Base-by-base conservation (phyloP, 2,113 vertebrate genomes). In the Tetrao urogallus region DNA sequence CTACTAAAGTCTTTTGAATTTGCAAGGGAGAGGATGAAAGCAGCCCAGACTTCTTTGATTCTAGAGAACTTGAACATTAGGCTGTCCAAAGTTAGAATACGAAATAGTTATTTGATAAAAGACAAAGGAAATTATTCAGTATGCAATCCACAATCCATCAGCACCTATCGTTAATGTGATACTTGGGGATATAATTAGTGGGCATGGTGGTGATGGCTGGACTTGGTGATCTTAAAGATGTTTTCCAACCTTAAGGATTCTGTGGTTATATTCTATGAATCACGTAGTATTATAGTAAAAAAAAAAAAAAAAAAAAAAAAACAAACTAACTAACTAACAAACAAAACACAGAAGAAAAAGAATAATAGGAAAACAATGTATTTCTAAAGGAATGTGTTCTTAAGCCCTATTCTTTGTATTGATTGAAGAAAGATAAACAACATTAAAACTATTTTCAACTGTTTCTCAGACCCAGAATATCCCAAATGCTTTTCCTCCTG, bases 41-140 rank as follows among this genome's bases (percentile, higher is more conserved):
- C n/a, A 77, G 13, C 11, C 24, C 61, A 70, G 50, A 40, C 24
- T 67, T 82, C 47, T 64, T 58, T 77, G 60, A 72, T 85, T 89
- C 40, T 66, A 48, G 54, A 76, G 40, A 45, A 60, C n/a, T 20
- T n/a, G 34, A 89, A 36, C 11, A 48, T 57, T 36, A 70, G 12
- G 38, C 7, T 75, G 11, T 25, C 50, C 78, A 82, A 89, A 84
- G 84, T 65, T 76, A 85, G 15, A 27, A 36, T 54, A 79, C 30
- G 40, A 91, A 79, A 73, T 19, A 72, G 19, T 34, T 93, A 89
- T 79, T 58, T 91, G 57, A 47, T 69, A 87, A 92, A 8, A 52
- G 32, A 82, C 15, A 75, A 38, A 72, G n/a, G 89, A 94, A 89
- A 87, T 65, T 72, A 82, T 79, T 93, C 47, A 75, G 72, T n/a